A percentile compares a stretch with the other conserved stretches of the same genome.
Conservation (phyloP, 1,140 invertebrate species). For the Adoxophyes honmai region DNA sequence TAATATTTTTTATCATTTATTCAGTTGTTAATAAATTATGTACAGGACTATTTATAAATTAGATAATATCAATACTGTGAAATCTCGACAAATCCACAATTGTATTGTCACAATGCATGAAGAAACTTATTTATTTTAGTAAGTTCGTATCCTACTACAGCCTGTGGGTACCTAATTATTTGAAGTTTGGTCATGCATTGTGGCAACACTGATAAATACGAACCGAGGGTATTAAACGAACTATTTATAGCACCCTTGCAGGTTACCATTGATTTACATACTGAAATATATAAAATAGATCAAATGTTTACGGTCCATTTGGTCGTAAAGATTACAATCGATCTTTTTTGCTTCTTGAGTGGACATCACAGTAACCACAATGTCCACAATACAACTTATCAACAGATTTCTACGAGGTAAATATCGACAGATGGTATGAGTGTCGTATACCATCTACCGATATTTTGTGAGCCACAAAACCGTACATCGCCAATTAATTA, state of each 20-base stretch:
- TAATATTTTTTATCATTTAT: conserved; percentile 63
- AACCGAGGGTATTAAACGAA: not conserved
- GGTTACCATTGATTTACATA: conserved; percentile 47
- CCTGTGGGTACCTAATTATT: conserved; percentile 8
- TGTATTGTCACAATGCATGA: conserved; percentile 13
- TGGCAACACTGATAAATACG: conserved; percentile 4
- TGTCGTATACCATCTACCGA: too few species aligned
- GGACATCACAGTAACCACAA: too few species aligned
- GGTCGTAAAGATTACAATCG: too few species aligned
- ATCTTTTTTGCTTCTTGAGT: too few species aligned
- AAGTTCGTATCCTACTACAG: conserved; percentile 7
- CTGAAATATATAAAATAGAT: conserved; percentile 31
- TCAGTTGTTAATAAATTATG: conserved; percentile 73
- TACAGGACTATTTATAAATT: conserved; percentile 63
- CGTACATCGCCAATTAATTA: too few species aligned
- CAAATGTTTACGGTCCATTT: too few species aligned
- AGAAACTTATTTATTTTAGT: not conserved
- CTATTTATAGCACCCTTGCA: conserved; percentile 63
- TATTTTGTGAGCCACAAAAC: too few species aligned
- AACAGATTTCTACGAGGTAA: too few species aligned
- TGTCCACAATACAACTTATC: too few species aligned
- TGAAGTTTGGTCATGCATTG: not conserved
- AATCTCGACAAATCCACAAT: conserved; percentile 53
- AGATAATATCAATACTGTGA: conserved; percentile 64
- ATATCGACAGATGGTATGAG: too few species aligned